These are phyloP conservation scores for Drosophila equinoxialis DNA, from an alignment of 1,140 invertebrate species.

Conservation along the genomic window DNA sequence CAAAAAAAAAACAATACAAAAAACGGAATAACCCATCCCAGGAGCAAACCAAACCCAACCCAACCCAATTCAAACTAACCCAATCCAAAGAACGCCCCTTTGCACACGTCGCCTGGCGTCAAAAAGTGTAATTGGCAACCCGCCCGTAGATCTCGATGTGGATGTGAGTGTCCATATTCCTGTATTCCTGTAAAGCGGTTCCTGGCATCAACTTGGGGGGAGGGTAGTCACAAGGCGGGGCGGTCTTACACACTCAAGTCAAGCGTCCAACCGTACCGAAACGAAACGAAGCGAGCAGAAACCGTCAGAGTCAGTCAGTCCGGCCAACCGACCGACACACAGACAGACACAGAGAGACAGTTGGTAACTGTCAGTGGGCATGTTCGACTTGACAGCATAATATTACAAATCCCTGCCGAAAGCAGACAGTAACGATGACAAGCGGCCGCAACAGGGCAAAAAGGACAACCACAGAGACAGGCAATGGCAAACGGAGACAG, in stretches of 20 bases:
- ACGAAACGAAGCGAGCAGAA: constrained; percentile 21
- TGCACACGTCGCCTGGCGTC: constrained; percentile 54
- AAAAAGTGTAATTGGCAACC: constrained; percentile 78
- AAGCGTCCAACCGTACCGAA: constrained; percentile 47
- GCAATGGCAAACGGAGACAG: constrained; percentile 9
- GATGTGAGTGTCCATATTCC: neutral
- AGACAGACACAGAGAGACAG: constrained; percentile 47
- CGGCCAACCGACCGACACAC: constrained; percentile 1
- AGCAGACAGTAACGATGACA: constrained; percentile 77
- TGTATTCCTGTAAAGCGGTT: constrained; percentile 16
- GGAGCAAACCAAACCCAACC: constrained; percentile 34
- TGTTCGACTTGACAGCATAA: constrained; percentile 81
- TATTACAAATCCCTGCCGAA: constrained; percentile 80
- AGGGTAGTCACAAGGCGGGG: constrained; percentile 54
- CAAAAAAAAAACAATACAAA: constrained; percentile 22
- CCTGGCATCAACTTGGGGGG: constrained; percentile 4
- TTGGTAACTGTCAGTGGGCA: constrained; percentile 79
- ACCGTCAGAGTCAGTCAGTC: constrained; percentile 30
- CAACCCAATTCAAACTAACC: constrained; percentile 7
- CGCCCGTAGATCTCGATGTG: constrained; percentile 30
- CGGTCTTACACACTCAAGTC: constrained; percentile 62
- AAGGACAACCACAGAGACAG: constrained; percentile 45
- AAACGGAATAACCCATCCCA: constrained; percentile 38
- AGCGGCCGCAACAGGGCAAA: constrained; percentile 45
- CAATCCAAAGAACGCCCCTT: constrained; percentile 7